phyloP scores from a whole-genome alignment of 92 coral and sea anemone genomes.

The Porites lobata region DNA sequence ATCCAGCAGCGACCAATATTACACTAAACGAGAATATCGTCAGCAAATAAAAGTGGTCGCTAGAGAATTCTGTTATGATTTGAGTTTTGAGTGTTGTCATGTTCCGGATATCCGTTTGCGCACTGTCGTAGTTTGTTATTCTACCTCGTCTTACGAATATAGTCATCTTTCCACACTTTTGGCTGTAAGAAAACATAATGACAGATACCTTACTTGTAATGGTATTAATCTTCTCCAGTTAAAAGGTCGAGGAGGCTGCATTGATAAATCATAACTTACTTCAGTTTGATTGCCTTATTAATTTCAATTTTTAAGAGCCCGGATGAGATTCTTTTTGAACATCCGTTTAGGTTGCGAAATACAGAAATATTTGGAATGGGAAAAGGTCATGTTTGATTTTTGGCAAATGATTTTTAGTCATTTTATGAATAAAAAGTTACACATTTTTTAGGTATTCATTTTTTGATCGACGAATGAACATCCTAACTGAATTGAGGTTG shows the following conservation, averaged over 20 bases:
- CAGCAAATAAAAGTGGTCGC: background rate
- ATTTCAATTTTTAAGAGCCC: background rate
- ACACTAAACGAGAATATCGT: background rate
- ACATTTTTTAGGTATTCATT: no score
- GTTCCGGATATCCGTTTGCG: constrained; percentile 39
- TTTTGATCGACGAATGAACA: no score
- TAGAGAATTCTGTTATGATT: background rate
- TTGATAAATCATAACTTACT: background rate
- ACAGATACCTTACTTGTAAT: no score
- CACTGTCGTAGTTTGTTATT: background rate
- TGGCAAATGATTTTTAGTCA: background rate
- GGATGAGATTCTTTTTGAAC: background rate
- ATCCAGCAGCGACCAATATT: background rate
- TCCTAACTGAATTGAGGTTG: no score
- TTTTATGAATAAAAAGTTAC: background rate
- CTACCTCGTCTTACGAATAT: background rate
- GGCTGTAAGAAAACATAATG: no score
- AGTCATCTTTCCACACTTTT: no score
- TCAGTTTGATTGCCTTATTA: background rate
- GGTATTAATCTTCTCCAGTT: background rate
- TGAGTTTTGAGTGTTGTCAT: constrained; percentile 24
- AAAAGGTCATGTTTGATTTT: background rate
- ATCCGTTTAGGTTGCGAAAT: background rate
- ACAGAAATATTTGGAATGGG: background rate
- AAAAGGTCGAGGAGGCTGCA: background rate